Evolutionary conservation across 2,888 invertebrate genomes (phyloP).

Genomic region (Parnassius orleans): DNA sequence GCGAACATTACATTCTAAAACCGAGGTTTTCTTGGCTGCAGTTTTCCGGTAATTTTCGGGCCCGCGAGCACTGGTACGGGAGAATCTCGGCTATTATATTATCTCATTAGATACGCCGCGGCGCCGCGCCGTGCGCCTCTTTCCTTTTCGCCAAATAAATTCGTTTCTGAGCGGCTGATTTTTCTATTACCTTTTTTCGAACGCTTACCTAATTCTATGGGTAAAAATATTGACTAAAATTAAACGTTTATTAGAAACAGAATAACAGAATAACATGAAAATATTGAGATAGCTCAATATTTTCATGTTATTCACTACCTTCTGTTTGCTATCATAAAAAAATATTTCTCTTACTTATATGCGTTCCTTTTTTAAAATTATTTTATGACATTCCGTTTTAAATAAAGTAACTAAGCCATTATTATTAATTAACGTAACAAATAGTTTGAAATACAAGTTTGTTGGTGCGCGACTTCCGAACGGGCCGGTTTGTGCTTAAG

Average conservation of each 20-base stretch:
- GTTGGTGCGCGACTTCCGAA: conserved; percentile 70
- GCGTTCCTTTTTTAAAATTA: too few species aligned
- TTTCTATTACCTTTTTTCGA: conserved; percentile 57
- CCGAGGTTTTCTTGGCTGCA: conserved; percentile 55
- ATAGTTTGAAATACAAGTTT: conserved; percentile 74
- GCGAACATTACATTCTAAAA: conserved; percentile 45
- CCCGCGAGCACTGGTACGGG: conserved; percentile 60
- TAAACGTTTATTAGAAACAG: neutral
- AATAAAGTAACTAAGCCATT: conserved; percentile 24
- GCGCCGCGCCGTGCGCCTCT: conserved; percentile 56
- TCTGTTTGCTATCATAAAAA: too few species aligned
- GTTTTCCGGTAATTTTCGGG: conserved; percentile 74
- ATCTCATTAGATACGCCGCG: conserved; percentile 77
- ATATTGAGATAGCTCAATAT: neutral
- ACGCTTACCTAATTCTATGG: conserved; percentile 29
- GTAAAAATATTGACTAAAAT: conserved; percentile 15
- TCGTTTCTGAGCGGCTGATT: conserved; percentile 63
- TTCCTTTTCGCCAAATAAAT: conserved; percentile 71
- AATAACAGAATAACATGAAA: too few species aligned
- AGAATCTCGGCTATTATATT: conserved; percentile 78
- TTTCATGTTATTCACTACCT: too few species aligned
- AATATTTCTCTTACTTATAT: too few species aligned
- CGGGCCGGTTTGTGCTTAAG: conserved; percentile 58
- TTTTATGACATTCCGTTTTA: neutral
- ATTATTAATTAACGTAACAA: conserved; percentile 68